phyloP scores from a whole-genome alignment of 2,888 invertebrate species.

The Lycocerus yunnanus region DNA sequence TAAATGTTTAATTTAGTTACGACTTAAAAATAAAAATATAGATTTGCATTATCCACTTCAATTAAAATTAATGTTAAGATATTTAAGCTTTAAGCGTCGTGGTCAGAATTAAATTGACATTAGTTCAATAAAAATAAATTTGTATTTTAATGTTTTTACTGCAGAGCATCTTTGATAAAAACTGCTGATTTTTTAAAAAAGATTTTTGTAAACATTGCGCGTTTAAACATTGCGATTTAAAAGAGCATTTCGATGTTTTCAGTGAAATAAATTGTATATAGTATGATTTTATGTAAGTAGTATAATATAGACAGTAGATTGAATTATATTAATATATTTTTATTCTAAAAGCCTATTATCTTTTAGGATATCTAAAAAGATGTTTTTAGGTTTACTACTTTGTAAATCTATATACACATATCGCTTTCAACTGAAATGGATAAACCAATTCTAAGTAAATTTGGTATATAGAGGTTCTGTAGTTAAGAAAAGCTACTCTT shows the following conservation, averaged over 20 bases:
- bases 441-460: background rate
- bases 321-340: background rate
- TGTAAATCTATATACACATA: too few species aligned
- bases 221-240: background rate
- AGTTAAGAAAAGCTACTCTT: background rate
- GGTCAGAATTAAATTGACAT: too few species aligned
- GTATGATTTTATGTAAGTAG: too few species aligned
- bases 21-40: too few species aligned
- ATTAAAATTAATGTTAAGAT: too few species aligned
- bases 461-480: background rate
- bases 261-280: background rate
- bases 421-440: background rate
- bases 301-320: background rate
- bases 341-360: background rate
- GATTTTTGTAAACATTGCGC: background rate
- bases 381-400: background rate
- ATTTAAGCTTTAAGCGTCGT: too few species aligned
- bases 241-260: background rate
- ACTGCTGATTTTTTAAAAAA: too few species aligned
- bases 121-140: background rate
- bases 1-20: too few species aligned
- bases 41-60: too few species aligned
- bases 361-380: background rate
- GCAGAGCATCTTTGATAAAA: too few species aligned
- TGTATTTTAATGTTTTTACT: background rate